A percentile compares a stretch with the other conserved stretches of the same genome.
Evolutionary conservation across 2,888 invertebrate species (phyloP).

Genomic region (Cantharis flavilabris): DNA sequence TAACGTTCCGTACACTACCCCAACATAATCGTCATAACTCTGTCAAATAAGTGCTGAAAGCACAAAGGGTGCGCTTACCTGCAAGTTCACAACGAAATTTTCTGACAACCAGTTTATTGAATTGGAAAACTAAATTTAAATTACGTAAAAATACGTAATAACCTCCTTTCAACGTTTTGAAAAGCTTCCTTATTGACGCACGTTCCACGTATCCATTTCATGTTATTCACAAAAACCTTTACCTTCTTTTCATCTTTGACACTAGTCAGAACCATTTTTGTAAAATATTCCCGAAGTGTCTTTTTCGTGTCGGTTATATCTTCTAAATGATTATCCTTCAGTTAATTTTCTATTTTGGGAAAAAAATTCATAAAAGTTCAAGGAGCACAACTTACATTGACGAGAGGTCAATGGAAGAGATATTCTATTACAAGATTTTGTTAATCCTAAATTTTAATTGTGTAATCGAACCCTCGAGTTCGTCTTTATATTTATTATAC

Average conservation of each 20-base stretch:
- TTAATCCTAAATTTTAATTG: neutral
- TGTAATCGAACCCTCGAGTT: neutral
- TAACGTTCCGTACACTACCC: slow-evolving; percentile 13
- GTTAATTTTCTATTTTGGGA: neutral
- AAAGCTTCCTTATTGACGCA: neutral
- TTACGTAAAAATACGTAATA: neutral
- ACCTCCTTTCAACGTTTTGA: neutral
- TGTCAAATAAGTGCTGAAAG: slow-evolving; percentile 19
- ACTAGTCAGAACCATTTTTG: neutral
- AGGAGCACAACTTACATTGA: neutral
- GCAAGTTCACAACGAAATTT: neutral
- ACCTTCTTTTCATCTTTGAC: neutral
- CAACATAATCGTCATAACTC: slow-evolving; percentile 18
- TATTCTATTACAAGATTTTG: neutral
- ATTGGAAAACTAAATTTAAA: neutral
- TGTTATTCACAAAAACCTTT: neutral
- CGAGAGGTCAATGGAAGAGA: neutral
- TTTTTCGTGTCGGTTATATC: neutral
- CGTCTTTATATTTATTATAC: too few species aligned
- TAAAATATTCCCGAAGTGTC: neutral
- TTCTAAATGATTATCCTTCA: neutral
- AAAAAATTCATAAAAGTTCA: neutral
- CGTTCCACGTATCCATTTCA: neutral
- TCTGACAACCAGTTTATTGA: neutral
- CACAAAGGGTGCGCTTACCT: neutral